Base-by-base conservation (phyloP, 1,140 invertebrate genomes). In the Aricia agestis region DNA sequence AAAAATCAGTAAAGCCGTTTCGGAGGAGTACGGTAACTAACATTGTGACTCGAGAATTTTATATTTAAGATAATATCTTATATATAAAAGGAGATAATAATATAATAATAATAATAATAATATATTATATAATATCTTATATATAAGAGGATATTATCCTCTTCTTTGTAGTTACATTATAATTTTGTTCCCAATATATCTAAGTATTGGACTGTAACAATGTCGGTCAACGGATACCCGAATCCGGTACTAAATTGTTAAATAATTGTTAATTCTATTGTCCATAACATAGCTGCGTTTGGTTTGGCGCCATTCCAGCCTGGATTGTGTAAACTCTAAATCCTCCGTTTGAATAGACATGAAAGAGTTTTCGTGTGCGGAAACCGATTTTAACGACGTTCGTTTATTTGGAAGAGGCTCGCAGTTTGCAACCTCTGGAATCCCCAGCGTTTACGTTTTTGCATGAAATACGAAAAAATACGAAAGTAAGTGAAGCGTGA, bases 361-460 rank as follows among this genome's bases (percentile, higher is more conserved):
- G 82, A 82, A 84, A 86, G 78, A 83, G 79, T 82, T 85, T 83
- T 85, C 73, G 81, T 81, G 76, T 80, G 77, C 78, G 82, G 69
- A 74, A 72, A 79, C 76, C 77, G 80, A 77, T 74, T 77, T 76
- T 82, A 85, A 63, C 59, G 17, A 85, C 45, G 69, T 31, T 74
- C 78, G 78, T 82, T 82, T 82, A 84, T 81, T 83, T 75, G 66
- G 68, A 65, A 72, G 58, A 57, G 58, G 68, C 13, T 52, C 45
- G 45, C 45, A 52, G 45, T 52, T 52, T 52, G 45, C 10, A 52
- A 15, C 45, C 45, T 52, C 45, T 52, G 45, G 13, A 15, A 52
- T 52, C 11, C 9, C 45, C 45, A 15, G 45, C 45, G 45, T 13
- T 52, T 13, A 52, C 45, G 45, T 52, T 13, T 52, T 52, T 13